A percentile compares a stretch with the other conserved stretches of the same genome.
Conservation (phyloP, 2,888 invertebrate species). For the Malacosoma neustria region DNA sequence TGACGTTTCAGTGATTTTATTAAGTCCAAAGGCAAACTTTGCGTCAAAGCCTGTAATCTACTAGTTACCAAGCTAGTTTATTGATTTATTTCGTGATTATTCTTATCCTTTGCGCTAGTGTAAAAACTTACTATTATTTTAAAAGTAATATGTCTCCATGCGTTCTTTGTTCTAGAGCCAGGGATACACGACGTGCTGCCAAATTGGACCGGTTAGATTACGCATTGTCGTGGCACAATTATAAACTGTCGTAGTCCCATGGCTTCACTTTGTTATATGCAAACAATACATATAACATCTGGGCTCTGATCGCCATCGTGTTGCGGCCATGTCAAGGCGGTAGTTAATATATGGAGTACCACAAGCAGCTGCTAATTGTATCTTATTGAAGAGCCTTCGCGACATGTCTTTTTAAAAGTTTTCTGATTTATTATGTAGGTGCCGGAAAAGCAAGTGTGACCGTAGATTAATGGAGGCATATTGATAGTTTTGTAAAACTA, state of each 20-base stretch:
- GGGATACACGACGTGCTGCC: constrained; percentile 49
- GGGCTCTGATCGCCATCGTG: constrained; percentile 35
- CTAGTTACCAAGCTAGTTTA: too few species aligned
- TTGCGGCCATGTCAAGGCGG: constrained; percentile 18
- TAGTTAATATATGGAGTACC: constrained; percentile 32
- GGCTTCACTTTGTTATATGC: constrained; percentile 63
- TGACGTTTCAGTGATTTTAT: too few species aligned
- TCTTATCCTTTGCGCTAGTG: too few species aligned
- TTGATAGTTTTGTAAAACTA: too few species aligned
- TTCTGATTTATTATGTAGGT: too few species aligned
- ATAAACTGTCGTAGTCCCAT: constrained; percentile 62
- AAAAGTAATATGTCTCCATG: constrained; percentile 18
- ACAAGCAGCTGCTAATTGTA: constrained; percentile 54
- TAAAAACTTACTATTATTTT: too few species aligned
- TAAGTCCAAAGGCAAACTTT: too few species aligned
- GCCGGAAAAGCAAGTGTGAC: too few species aligned
- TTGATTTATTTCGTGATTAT: too few species aligned
- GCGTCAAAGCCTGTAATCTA: too few species aligned
- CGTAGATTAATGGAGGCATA: too few species aligned
- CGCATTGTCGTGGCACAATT: constrained; percentile 69
- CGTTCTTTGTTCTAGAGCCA: constrained; percentile 18
- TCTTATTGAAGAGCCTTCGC: constrained; percentile 19
- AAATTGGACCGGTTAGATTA: constrained; percentile 69
- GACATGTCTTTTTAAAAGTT: too few species aligned
- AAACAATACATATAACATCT: constrained; percentile 64